Percentiles rank a stretch among this genome's conserved stretches.
Evolutionary conservation across 2,797 vertebrate genomes (phyloP).

Genomic region (Bryconaethiops microstoma): DNA sequence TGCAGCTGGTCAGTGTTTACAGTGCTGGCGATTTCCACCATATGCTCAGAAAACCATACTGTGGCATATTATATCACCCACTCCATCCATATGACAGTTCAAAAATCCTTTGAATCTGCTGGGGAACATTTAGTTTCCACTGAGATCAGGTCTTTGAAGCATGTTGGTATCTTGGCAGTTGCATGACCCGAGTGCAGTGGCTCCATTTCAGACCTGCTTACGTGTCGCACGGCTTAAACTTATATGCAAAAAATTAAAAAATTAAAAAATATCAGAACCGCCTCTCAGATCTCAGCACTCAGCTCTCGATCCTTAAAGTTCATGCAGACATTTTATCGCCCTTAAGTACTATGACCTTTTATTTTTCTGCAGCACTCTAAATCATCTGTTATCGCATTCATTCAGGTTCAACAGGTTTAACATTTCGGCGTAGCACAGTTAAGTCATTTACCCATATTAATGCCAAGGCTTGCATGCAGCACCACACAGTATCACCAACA

Average conservation of each 20-base stretch:
- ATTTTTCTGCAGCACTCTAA: constrained; percentile 48
- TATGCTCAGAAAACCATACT: too few relatives aligned
- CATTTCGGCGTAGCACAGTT: constrained; percentile 49
- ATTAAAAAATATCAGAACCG: too few relatives aligned
- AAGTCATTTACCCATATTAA: constrained; percentile 34
- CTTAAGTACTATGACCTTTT: constrained; percentile 53
- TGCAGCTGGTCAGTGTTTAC: too few relatives aligned
- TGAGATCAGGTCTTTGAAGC: too few relatives aligned
- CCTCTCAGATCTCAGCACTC: too few relatives aligned
- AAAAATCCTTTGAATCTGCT: too few relatives aligned
- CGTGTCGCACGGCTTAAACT: too few relatives aligned
- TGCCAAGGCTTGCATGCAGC: constrained; percentile 5
- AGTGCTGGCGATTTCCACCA: too few relatives aligned
- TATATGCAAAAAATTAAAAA: too few relatives aligned
- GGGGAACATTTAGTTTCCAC: too few relatives aligned
- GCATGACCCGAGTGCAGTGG: neutral
- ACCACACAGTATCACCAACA: neutral
- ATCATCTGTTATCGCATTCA: constrained; percentile 56
- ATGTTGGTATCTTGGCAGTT: neutral
- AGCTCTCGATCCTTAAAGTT: constrained; percentile 34
- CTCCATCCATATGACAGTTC: too few relatives aligned
- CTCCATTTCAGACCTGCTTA: neutral
- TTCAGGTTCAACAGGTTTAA: constrained; percentile 62
- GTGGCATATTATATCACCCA: too few relatives aligned
- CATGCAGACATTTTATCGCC: constrained; percentile 44